phyloP scores from a whole-genome alignment of 2,797 vertebrate species.

The Lithobates pipiens region DNA sequence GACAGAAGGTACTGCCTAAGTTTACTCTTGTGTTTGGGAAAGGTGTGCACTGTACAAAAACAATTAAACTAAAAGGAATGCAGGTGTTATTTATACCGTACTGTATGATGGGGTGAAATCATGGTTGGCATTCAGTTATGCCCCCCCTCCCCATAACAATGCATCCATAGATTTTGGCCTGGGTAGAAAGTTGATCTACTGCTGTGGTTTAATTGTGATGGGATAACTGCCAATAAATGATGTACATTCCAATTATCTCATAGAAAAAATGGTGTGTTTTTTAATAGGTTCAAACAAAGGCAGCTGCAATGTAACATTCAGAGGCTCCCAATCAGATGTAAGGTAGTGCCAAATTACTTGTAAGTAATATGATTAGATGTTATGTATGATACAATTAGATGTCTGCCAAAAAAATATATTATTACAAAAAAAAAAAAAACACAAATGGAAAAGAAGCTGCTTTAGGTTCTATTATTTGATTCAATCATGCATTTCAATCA shows the following conservation, averaged over 20 bases:
- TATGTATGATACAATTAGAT: background rate
- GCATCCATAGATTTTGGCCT: no score
- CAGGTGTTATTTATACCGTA: no score
- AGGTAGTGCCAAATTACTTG: background rate
- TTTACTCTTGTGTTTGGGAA: background rate
- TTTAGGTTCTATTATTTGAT: no score
- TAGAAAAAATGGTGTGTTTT: no score
- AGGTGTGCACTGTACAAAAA: background rate
- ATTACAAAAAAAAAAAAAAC: no score
- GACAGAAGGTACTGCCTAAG: background rate
- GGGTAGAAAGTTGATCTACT: no score
- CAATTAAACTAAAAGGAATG: background rate
- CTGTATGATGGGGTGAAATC: no score
- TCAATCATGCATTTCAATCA: background rate
- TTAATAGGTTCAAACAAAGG: background rate
- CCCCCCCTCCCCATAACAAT: no score
- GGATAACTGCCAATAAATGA: no score
- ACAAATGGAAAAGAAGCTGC: background rate
- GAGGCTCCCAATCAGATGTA: background rate
- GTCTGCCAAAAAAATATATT: background rate
- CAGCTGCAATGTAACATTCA: background rate
- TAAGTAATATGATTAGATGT: background rate
- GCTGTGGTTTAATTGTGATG: no score
- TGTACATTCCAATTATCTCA: background rate
- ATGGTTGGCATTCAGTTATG: no score